Base-by-base conservation (phyloP, 2,113 vertebrate genomes). In the Hippocampus guttulatus region DNA sequence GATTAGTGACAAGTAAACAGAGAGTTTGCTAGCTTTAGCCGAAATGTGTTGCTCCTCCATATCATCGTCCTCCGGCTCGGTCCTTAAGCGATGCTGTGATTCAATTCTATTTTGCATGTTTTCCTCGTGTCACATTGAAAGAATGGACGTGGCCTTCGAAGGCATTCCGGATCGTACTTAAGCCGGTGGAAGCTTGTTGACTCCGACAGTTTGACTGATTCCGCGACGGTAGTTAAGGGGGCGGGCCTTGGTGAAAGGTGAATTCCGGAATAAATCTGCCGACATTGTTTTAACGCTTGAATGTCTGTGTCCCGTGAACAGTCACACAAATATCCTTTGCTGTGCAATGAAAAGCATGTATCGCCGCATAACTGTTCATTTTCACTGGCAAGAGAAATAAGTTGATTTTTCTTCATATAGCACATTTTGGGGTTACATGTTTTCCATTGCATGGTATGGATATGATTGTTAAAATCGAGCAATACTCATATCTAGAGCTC, bases 391-490 rank as follows among this genome's bases (percentile, higher is more conserved):
- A 23, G 5, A 54, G n/a, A 47, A 47, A 47, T 38, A 38, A 5
- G 12, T 3, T 55, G 2, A 9, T 15, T 33, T 2, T 38, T 38
- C 8, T 61, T 61, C 2, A 33, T 8, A 7, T 7, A 16, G 18
- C 33, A 27, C n/a, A 65, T 2, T 43, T 64, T 45, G 21, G 12
- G 43, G 41, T 25, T 65, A 64, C 63, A 18, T 65, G 63, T 14
- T 65, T 65, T 65, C 2, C 63, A 65, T 65, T 23, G 63, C 40
- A 47, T 45, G 16, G 41, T 23, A 25, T 12, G 23, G 64, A 25
- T 65, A 65, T 47, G 64, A 87, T 83, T 82, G 78, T 81, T 85
- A 63, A 84, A 85, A 68, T 81, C 65, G 76, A 87, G 77, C 79
- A 82, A 85, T 86, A 84, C 80, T 80, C 76, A 82, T 71, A 81